Evolutionary conservation across 2,888 invertebrate species (phyloP), one percentile per base, ranked within the genome.

Genomic region (Amblyjoppa fuscipennis): DNA sequence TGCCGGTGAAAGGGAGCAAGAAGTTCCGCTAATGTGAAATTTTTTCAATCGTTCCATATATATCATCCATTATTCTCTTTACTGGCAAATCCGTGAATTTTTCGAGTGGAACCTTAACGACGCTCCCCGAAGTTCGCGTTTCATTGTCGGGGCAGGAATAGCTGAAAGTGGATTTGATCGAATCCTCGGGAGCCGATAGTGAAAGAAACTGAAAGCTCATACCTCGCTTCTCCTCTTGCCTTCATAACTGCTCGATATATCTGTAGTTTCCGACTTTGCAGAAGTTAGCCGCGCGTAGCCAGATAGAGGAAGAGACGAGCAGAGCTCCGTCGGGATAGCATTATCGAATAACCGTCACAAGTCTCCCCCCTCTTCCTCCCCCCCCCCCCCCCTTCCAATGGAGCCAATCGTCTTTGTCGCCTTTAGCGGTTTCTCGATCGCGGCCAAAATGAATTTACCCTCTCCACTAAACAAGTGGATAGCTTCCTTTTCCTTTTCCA

Each of bases 371-470:
- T 20, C 66, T 56, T 45, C 78, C 41, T 61, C 64, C 71, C 70
- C 66, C 20, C 66, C 34, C 3, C 5, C 34, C 2, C 0, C 41
- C 11, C 20, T 20, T 20, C 20, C 20, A 20, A 20, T 7, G 41
- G 16, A 25, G 75, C 59, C 79, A 85, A 85, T 85, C 81, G 85
- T 82, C 85, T 79, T 79, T 79, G 82, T 82, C 79, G 79, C 59
- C 79, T 82, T 85, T 79, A 49, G 66, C 82, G 85, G 81, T 75
- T 66, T 81, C 77, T 82, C 78, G 82, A 79, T 85, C 75, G 82
- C 82, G 75, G 75, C 74, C 85, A 85, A 85, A 85, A 82, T 82
- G 75, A 85, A 85, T 85, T 85, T 79, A 71, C 82, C 79, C 78
- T 75, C 71, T 79, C 82, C 64, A 49, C 66, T 64, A 34, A 66